Evolutionary conservation across 1,140 invertebrate genomes (phyloP), one percentile per base, ranked within the genome.

Genomic region (Eupristina koningsbergeri): DNA sequence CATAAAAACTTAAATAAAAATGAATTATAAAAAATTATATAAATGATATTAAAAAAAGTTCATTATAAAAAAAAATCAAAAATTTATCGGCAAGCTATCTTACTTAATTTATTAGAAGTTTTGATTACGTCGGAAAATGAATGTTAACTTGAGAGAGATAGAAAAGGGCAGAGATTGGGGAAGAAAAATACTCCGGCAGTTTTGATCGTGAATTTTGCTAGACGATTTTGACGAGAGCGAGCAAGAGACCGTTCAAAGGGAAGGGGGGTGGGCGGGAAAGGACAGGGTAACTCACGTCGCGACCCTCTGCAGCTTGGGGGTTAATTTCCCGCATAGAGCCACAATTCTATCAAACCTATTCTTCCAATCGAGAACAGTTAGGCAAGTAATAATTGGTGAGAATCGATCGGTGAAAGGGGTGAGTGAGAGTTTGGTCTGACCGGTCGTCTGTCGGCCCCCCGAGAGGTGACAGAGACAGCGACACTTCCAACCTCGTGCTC

Each of bases 341-440:
- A 85, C 86, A 89, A 89, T 89, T 89, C 88, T 88, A 89, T 89
- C 87, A 88, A 88, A 89, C 86, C 89, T 89, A 88, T 89, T 89
- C 88, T 88, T 89, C 86, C 88, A 87, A 88, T 88, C 86, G 85
- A 84, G 87, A 88, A 86, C 87, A 86, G 88, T 89, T 88, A 87
- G 88, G 88, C 88, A 89, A 89, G 88, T 89, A 89, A 89, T 89
- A 89, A 89, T 89, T 89, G 89, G 88, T 87, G 86, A 80, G 86
- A 86, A 89, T 89, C 89, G 87, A 89, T 89, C 86, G 87, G 83
- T n/a, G n/a, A 75, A 83, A 78, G 85, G 84, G 82, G 74, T 82
- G 85, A 85, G 76, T 36, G 74, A 80, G 85, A 85, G 76, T 36
- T 41, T 36, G 50, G 64, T 31, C 34, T 53, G 34, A n/a, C n/a